Percentiles rank a stretch among this genome's conserved stretches.
These are phyloP conservation scores for Volucella bombylans DNA, from an alignment of 2,888 invertebrate species.

Conservation along the genomic window DNA sequence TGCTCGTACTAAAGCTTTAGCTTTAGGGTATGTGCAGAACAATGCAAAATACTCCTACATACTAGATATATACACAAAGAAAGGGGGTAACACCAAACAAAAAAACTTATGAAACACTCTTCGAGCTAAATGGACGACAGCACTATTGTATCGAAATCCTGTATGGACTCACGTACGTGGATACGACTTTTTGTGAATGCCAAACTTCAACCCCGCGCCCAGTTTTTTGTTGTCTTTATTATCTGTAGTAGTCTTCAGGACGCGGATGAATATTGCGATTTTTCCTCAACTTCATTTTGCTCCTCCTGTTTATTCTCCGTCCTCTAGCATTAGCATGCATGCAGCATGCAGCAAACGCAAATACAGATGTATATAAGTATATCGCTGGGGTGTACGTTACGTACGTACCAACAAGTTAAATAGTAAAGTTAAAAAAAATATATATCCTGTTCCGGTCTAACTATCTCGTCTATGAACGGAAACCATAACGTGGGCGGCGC, in stretches of 20 bases:
- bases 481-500: slow-evolving; percentile 18
- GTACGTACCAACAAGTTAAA: slow-evolving; percentile 58
- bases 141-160: slow-evolving; percentile 67
- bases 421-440: slow-evolving; percentile 9
- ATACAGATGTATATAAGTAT: neutral
- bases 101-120: slow-evolving; percentile 41
- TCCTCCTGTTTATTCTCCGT: slow-evolving; percentile 61
- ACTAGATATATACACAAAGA: neutral
- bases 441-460: slow-evolving; percentile 14
- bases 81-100: slow-evolving; percentile 9
- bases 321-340: slow-evolving; percentile 61
- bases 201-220: neutral
- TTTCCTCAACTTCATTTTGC: slow-evolving; percentile 44
- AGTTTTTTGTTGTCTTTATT: slow-evolving; percentile 50
- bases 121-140: slow-evolving; percentile 69
- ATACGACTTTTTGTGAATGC: slow-evolving; percentile 16
- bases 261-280: slow-evolving; percentile 52
- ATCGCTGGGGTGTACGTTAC: slow-evolving; percentile 4
- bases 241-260: slow-evolving; percentile 6
- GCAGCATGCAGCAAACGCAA: slow-evolving; percentile 36
- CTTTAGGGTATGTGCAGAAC: slow-evolving; percentile 48
- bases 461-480: slow-evolving; percentile 30
- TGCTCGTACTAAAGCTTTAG: no score
- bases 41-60: slow-evolving; percentile 57
- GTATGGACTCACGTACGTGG: slow-evolving; percentile 56